These are phyloP conservation scores for Eleutherodactylus coqui DNA, from an alignment of 2,797 vertebrate genomes.

Conservation along the genomic window DNA sequence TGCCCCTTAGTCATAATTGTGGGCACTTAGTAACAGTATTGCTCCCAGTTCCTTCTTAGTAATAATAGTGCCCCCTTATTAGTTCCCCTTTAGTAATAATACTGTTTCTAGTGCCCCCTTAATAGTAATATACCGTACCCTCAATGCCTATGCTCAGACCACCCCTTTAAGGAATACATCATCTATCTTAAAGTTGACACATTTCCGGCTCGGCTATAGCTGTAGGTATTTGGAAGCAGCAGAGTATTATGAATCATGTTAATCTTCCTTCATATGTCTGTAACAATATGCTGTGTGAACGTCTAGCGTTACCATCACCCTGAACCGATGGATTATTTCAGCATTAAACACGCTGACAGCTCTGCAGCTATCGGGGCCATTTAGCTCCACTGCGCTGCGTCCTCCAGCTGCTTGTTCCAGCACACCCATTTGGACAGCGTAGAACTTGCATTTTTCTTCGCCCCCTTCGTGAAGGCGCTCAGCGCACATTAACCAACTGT, in stretches of 20 bases:
- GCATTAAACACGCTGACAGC: conserved; percentile 45
- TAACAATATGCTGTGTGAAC: conserved; percentile 46
- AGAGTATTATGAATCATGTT: conserved; percentile 19
- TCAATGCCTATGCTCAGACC: too few species aligned
- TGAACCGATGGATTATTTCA: conserved; percentile 36
- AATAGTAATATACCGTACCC: too few species aligned
- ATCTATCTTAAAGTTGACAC: too few species aligned
- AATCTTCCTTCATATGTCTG: conserved; percentile 13
- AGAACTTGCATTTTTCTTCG: not conserved
- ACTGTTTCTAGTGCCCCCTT: too few species aligned
- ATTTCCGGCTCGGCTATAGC: too few species aligned
- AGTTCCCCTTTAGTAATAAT: too few species aligned
- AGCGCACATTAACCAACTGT: conserved; percentile 21
- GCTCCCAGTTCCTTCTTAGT: too few species aligned
- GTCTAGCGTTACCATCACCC: conserved; percentile 4
- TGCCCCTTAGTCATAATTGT: too few species aligned
- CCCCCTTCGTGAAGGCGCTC: not conserved
- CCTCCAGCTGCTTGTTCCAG: conserved; percentile 41
- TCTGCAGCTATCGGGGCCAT: not conserved
- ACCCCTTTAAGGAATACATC: too few species aligned
- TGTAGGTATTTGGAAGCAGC: conserved; percentile 1
- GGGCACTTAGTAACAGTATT: too few species aligned
- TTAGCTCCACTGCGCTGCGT: not conserved
- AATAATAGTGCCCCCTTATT: too few species aligned
- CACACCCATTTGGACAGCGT: conserved; percentile 1